Evolutionary conservation across 2,888 invertebrate species (phyloP).

Genomic region (Hipparchia sbordonii): DNA sequence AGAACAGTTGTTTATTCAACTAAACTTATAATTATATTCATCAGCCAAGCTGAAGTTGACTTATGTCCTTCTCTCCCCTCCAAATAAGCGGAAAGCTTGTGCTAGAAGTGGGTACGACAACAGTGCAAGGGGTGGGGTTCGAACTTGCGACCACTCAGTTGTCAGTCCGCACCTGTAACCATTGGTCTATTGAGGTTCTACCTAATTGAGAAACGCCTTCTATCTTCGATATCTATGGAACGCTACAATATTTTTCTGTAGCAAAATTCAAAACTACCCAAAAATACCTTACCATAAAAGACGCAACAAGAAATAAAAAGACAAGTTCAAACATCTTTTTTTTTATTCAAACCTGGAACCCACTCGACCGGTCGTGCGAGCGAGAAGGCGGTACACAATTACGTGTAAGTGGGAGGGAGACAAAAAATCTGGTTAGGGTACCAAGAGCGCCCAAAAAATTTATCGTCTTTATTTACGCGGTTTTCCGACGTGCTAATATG

Average conservation of each 20-base stretch:
- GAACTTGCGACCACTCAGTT: too few relatives aligned
- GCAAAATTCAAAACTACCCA: slow-evolving; percentile 1
- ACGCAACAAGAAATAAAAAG: slow-evolving; percentile 4
- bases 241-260: not conserved
- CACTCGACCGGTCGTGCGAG: slow-evolving; percentile 14
- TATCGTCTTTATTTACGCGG: slow-evolving; percentile 6
- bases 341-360: slow-evolving; percentile 17
- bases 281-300: slow-evolving; percentile 9
- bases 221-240: too few relatives aligned
- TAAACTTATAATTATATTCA: too few relatives aligned
- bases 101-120: too few relatives aligned
- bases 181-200: too few relatives aligned
- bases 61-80: too few relatives aligned
- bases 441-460: slow-evolving; percentile 9
- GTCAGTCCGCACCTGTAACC: too few relatives aligned
- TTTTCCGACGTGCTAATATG: not conserved
- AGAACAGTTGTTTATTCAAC: too few relatives aligned
- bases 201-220: too few relatives aligned
- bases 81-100: too few relatives aligned
- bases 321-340: slow-evolving; percentile 11
- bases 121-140: too few relatives aligned
- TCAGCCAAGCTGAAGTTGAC: too few relatives aligned
- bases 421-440: slow-evolving; percentile 18
- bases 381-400: not conserved
- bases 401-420: not conserved